These are phyloP conservation scores for Dexiosoma caninum DNA, from an alignment of 2,888 invertebrate genomes.

Conservation along the genomic window DNA sequence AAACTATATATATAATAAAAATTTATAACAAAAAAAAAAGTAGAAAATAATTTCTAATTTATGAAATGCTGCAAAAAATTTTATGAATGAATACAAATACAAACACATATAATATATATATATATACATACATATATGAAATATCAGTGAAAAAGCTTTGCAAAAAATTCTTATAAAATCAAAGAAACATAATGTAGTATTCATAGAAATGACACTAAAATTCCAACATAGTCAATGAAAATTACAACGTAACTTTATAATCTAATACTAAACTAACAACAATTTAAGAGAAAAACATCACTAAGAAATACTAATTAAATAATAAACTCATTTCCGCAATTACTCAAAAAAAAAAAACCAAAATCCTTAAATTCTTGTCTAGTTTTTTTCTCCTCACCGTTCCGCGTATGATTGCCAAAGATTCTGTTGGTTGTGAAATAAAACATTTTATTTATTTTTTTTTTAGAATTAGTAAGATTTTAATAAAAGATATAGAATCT, in stretches of 20 bases:
- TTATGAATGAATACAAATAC: not conserved
- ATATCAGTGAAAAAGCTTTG: constrained; percentile 34
- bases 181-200: constrained; percentile 11
- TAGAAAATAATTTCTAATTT: not conserved
- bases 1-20: constrained; percentile 5
- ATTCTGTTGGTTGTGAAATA: not conserved
- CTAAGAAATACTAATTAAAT: not conserved
- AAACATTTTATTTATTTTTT: too few relatives aligned
- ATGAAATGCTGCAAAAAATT: constrained; percentile 1
- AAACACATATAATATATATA: constrained; percentile 30
- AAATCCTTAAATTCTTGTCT: not conserved
- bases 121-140: constrained; percentile 13
- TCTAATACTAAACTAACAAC: not conserved
- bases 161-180: constrained; percentile 4
- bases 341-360: not conserved
- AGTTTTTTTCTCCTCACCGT: not conserved
- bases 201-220: not conserved
- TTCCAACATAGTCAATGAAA: constrained; percentile 60
- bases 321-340: not conserved
- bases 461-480: too few relatives aligned
- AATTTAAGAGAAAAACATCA: constrained; percentile 3
- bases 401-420: not conserved
- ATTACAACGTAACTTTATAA: constrained; percentile 58
- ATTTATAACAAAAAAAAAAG: not conserved
- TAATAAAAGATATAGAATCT: too few relatives aligned